Conservation (phyloP, 2,113 vertebrate species). For the Desmodus rotundus region DNA sequence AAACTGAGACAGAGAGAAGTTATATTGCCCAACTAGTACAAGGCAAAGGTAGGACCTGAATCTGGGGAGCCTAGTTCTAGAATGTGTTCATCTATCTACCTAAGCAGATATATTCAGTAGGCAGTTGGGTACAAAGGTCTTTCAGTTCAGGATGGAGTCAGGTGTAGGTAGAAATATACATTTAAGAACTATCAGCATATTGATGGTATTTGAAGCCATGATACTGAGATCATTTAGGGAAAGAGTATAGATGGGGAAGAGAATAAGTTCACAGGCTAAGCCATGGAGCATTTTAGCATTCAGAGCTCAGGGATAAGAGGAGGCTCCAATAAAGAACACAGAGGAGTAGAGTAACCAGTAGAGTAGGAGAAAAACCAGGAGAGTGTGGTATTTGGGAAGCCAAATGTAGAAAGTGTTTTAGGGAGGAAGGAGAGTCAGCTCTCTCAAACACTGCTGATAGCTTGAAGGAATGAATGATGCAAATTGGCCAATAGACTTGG, state of each 20-base stretch:
- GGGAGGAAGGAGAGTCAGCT: neutral
- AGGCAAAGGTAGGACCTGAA: neutral
- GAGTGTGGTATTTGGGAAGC: neutral
- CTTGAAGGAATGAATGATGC: neutral
- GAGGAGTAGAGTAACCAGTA: neutral
- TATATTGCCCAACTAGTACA: neutral
- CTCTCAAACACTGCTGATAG: neutral
- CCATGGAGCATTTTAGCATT: neutral
- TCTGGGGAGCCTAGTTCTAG: neutral
- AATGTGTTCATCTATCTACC: neutral
- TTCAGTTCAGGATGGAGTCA: neutral
- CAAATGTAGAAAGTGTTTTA: neutral
- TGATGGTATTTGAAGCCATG: neutral
- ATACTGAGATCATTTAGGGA: neutral
- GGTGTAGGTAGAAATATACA: neutral
- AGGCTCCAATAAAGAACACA: neutral
- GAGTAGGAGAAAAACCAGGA: neutral
- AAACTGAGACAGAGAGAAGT: neutral
- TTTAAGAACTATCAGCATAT: neutral
- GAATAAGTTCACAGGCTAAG: neutral
- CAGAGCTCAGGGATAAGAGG: neutral
- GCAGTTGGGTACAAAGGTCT: neutral
- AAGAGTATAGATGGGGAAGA: neutral
- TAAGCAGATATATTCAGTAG: neutral
- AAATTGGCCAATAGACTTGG: neutral